Conservation (phyloP, 2,888 invertebrate species). For the Drosophila silvestris region DNA sequence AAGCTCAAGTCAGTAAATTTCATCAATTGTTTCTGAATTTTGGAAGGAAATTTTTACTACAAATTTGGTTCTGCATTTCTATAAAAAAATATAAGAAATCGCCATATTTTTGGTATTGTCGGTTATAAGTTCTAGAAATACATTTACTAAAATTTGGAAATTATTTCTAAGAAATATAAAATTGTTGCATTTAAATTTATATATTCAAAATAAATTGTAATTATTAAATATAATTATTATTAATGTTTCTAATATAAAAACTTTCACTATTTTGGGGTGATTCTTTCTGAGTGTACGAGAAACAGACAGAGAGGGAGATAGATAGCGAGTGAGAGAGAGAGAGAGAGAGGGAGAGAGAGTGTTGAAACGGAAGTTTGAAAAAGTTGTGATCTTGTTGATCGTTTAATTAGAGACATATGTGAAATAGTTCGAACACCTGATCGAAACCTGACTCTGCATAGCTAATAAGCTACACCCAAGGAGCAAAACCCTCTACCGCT, state of each 20-base stretch:
- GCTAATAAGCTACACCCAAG: slow-evolving; percentile 63
- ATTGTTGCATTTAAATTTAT: background rate
- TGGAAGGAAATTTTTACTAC: background rate
- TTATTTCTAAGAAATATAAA: background rate
- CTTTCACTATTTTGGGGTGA: background rate
- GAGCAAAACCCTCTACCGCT: background rate
- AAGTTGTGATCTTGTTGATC: slow-evolving; percentile 82
- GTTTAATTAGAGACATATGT: slow-evolving; percentile 84
- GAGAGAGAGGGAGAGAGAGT: slow-evolving; percentile 1
- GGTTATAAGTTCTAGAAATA: background rate
- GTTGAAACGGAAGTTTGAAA: slow-evolving; percentile 72
- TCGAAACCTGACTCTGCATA: slow-evolving; percentile 67
- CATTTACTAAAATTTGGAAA: background rate
- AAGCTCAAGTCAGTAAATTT: background rate
- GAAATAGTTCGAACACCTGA: slow-evolving; percentile 84
- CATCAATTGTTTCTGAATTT: background rate
- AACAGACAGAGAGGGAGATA: background rate
- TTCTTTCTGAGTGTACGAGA: background rate
- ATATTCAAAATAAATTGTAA: background rate
- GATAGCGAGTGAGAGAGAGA: background rate
- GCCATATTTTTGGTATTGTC: background rate
- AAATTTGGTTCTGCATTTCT: background rate
- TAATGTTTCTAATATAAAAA: background rate
- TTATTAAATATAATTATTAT: background rate
- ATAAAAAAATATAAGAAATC: background rate